Evolutionary conservation across 1,140 invertebrate genomes (phyloP), one percentile per base, ranked within the genome.

Genomic region (Drosophila bipectinata): DNA sequence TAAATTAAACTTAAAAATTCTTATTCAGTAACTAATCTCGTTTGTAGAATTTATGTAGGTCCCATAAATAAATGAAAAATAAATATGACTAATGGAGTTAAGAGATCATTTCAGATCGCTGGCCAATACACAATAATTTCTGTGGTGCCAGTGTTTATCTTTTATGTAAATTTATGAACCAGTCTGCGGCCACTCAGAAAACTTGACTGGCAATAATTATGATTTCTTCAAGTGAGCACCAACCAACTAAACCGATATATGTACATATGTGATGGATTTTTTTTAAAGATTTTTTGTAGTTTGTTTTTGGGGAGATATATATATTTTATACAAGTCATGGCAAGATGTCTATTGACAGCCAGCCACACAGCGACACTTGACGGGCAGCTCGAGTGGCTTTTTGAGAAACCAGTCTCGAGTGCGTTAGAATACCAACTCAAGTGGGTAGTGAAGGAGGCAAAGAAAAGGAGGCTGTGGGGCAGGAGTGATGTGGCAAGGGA

Each of bases 201-300:
- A 76, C 71, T 87, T 87, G 83, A 88, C 79, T 87, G 83, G 83
- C 83, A 79, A 87, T 87, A 87, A 87, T 87, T 87, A 87, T 87
- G 82, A 81, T 67, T 85, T 87, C 83, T 85, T 82, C 78, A 77
- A 66, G 82, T 78, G 75, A 68, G 41, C 32, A 39, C 41, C 64
- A n/a, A n/a, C 1, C 54, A 49, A 39, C 54, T 28, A 45, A 47
- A 56, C 62, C 54, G 15, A 64, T 39, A 32, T 34, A 39, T 37
- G 30, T 59, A 15, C 54, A 30, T 49, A 49, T 47, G 49, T 53
- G 32, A 24, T 69, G 37, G 8, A 53, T 63, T 44, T 44, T 44
- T 44, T 44, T 44, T 18, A 1, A 6, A 14, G 2, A 14, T 30
- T 45, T 56, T 39, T 51, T 58, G 56, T 53, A 9, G 15, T 75